These are phyloP conservation scores for Cephalopachus bancanus DNA, from an alignment of 2,797 vertebrate species.

Conservation along the genomic window DNA sequence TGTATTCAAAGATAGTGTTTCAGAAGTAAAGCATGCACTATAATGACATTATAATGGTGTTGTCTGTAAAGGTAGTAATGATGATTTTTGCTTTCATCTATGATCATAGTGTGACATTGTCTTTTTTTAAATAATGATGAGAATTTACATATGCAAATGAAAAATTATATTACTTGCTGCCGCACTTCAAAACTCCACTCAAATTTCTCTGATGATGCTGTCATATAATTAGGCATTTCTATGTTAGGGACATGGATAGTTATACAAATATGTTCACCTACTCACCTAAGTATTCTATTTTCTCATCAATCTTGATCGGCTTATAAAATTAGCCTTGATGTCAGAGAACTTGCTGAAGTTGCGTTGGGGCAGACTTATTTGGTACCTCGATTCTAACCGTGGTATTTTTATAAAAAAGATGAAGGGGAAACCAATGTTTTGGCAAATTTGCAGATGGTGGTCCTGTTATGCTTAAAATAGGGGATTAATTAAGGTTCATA, in stretches of 20 bases:
- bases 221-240: neutral
- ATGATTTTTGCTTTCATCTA: neutral
- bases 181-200: neutral
- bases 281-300: neutral
- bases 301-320: neutral
- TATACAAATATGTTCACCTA: neutral
- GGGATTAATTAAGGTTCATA: neutral
- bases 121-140: neutral
- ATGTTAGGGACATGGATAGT: neutral
- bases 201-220: neutral
- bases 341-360: neutral
- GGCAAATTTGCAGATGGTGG: neutral
- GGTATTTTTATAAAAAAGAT: neutral
- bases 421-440: neutral
- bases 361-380: neutral
- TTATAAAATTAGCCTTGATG: slow-evolving; percentile 13
- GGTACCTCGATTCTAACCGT: neutral
- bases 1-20: neutral
- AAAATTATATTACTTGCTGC: neutral
- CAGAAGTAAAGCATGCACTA: neutral
- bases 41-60: neutral
- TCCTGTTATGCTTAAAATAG: neutral
- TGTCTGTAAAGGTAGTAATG: slow-evolving; percentile 30
- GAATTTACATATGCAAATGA: slow-evolving; percentile 12
- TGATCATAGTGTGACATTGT: neutral